Evolutionary conservation across 2,797 vertebrate genomes (phyloP).

Genomic region (Aplochiton taeniatus): DNA sequence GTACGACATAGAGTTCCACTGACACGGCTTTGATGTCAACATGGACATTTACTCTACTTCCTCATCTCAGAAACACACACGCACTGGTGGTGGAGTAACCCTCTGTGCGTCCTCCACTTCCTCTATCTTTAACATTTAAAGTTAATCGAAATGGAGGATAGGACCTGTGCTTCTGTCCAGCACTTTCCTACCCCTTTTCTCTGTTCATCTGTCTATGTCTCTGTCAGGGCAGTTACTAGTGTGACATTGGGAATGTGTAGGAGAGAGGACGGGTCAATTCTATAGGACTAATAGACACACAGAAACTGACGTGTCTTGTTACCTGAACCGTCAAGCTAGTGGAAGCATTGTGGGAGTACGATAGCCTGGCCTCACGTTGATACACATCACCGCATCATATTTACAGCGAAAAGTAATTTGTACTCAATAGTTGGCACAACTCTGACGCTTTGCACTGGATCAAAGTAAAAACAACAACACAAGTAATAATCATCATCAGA

Average conservation of each 20-base stretch:
- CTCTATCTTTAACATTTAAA: no score
- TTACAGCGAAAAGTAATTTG: no score
- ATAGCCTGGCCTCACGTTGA: no score
- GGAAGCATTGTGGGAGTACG: no score
- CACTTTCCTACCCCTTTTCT: neutral
- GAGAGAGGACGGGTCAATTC: slow-evolving; percentile 48
- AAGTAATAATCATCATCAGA: neutral
- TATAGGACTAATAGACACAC: slow-evolving; percentile 30
- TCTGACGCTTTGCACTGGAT: no score
- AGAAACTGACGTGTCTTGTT: no score
- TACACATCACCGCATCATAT: no score
- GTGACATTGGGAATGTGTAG: slow-evolving; percentile 32
- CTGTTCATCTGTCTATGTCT: slow-evolving; percentile 40
- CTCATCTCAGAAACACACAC: slow-evolving; percentile 21
- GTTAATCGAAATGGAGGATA: no score
- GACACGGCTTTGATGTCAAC: slow-evolving; percentile 36
- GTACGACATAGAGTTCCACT: neutral
- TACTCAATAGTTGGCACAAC: no score
- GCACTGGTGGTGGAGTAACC: neutral
- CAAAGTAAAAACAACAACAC: no score
- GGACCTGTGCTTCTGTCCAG: no score
- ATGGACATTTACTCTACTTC: slow-evolving; percentile 37
- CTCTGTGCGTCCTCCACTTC: slow-evolving; percentile 6
- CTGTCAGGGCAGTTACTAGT: slow-evolving; percentile 3
- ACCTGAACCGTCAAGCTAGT: no score